Base-by-base conservation (phyloP, 2,888 invertebrate genomes). In the Lampropteryx suffumata region DNA sequence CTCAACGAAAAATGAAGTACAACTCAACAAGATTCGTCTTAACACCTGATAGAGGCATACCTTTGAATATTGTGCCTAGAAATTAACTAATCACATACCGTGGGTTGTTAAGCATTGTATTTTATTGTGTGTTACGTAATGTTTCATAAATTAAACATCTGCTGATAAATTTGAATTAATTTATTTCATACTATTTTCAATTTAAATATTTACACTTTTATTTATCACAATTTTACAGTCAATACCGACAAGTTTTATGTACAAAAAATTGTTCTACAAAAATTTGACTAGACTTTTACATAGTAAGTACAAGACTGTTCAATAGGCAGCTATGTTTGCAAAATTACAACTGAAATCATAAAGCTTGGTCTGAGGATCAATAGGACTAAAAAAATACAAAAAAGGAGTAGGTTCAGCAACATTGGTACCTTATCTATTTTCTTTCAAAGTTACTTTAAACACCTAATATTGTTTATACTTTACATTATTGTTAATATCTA, bases 211-310 rank as follows among this genome's bases (percentile, higher is more conserved):
- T 82, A 82, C 82, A 82, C 62, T 61, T 61, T 67, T 43, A 62
- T 80, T 82, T 82, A 82, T 82, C 82, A 82, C 82, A 82, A 73
- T 79, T 72, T 79, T 74, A 82, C 82, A 80, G 82, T 82, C 81
- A 81, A 73, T 76, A 79, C 69, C 76, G 73, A 74, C 63, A 64
- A 59, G 48, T 65, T 64, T 67, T 80, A 80, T 80, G 57, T 80
- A 80, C 80, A 80, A 69, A 64, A 48, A 30, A n/a, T n/a, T 43
- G 52, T 57, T 53, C 55, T 55, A 50, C 54, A 62, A 50, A 50
- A 47, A 40, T 47, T 32, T 10, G 24, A 35, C 43, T 43, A 53
- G 6, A 33, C 24, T 35, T 13, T 36, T 36, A 45, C 45, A 41
- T 12, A 12, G 26, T 11, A 40, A 14, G 30, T 30, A 51, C 26